Evolutionary conservation across 2,888 invertebrate genomes (phyloP), one percentile per base, ranked within the genome.

Genomic region (Ectobius pallidus): DNA sequence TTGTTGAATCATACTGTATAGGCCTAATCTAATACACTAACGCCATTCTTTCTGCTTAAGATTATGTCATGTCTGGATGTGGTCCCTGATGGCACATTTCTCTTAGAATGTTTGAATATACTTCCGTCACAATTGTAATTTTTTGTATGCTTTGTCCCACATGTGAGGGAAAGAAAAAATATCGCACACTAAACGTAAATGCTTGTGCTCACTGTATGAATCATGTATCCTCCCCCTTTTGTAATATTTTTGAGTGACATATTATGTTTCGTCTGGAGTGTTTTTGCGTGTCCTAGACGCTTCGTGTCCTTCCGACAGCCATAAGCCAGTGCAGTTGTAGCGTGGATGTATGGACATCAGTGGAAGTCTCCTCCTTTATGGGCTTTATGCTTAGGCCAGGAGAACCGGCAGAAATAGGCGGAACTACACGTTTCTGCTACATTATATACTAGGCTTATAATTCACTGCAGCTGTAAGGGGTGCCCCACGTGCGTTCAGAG

Each of bases 221-320:
- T 63, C 63, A 63, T 63, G 42, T 14, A 63, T 63, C 42, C 22
- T n/a, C n/a, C 42, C 25, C 42, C 63, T n/a, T 20, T 22, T 18
- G 49, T n/a, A 52, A 68, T 68, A 68, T 68, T 52, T 68, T 52
- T 34, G 34, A 52, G 46, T 27, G 68, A 68, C 42, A 30, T 34
- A 68, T 32, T 63, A 42, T 42, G 63, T 63, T 70, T 62, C 62
- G 70, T 0, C 32, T 27, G 32, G 62, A 70, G 70, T 70, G 70
- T 70, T 70, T 63, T 70, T 62, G 70, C 70, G 70, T 70, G 62
- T 70, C 39, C 42, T 39, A 22, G 27, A n/a, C 27, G 25, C 30
- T 27, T 61, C 34, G 30, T 61, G 34, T 62, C 68, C 68, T 68
- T 68, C 49, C 44, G 68, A 18, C 68, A 49, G 32, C 20, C 68